Conservation (phyloP, 2,113 vertebrate species). For the Hylia prasina region DNA sequence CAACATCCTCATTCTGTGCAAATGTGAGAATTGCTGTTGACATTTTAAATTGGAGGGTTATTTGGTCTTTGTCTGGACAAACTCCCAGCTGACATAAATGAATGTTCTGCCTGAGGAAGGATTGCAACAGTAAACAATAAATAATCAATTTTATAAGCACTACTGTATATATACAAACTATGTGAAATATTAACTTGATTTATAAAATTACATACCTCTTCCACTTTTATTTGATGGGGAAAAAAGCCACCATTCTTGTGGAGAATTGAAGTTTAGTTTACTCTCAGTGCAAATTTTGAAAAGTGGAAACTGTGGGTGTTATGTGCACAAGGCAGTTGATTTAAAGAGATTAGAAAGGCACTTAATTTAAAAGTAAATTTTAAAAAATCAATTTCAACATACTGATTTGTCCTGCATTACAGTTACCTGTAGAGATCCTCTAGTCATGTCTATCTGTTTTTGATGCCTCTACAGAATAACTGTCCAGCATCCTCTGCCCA, state of each 20-base stretch:
- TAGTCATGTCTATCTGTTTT: conserved; percentile 85
- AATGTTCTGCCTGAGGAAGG: neutral
- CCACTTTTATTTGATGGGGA: conserved; percentile 22
- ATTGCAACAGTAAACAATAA: neutral
- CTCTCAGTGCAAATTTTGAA: conserved; percentile 58
- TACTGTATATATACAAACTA: neutral
- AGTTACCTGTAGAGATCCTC: conserved; percentile 79
- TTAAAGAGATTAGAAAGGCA: conserved; percentile 57
- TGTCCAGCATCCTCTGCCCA: conserved; percentile 85
- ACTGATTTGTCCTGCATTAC: conserved; percentile 78
- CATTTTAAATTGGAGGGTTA: conserved; percentile 52
- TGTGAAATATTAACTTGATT: conserved; percentile 4
- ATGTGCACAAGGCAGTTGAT: conserved; percentile 56
- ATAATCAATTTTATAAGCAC: neutral
- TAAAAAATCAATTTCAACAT: conserved; percentile 67
- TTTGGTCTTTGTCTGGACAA: conserved; percentile 54
- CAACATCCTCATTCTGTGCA: conserved; percentile 39
- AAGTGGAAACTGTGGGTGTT: conserved; percentile 60
- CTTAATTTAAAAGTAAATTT: conserved; percentile 40
- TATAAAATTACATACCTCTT: conserved; percentile 37
- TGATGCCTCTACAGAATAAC: conserved; percentile 85
- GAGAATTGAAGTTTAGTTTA: conserved; percentile 60
- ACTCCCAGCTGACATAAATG: conserved; percentile 6
- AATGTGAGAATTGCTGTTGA: conserved; percentile 61
- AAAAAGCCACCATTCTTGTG: neutral